Conservation (phyloP, 2,888 invertebrate genomes). For the Eurytoma adleriae region DNA sequence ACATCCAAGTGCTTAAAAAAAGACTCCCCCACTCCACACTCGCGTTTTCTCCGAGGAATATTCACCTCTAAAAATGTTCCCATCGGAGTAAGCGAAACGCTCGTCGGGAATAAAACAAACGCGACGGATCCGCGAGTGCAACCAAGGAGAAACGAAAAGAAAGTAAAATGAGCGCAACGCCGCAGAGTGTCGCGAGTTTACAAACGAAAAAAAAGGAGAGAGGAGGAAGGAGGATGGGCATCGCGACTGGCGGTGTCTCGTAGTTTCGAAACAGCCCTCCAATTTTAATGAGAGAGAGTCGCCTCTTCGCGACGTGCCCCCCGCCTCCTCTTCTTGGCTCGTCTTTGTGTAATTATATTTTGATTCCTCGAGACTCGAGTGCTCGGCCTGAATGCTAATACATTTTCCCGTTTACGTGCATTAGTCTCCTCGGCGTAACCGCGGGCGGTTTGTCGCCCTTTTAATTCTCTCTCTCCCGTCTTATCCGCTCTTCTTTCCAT, state of each 20-base stretch:
- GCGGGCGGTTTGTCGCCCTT: slow-evolving; percentile 24
- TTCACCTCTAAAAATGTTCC: too few species aligned
- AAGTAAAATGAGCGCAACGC: not conserved
- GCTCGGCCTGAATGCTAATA: slow-evolving; percentile 72
- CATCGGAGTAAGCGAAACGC: too few species aligned
- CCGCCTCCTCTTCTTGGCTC: slow-evolving; percentile 65
- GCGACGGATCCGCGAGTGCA: not conserved
- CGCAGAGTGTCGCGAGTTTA: slow-evolving; percentile 20
- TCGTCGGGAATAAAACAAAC: too few species aligned
- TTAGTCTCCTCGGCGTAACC: slow-evolving; percentile 21
- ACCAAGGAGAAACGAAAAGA: not conserved
- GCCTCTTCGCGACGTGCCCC: slow-evolving; percentile 68
- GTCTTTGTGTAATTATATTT: slow-evolving; percentile 64
- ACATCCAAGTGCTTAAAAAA: too few species aligned
- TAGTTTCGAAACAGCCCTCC: slow-evolving; percentile 74
- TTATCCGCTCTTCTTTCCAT: slow-evolving; percentile 7
- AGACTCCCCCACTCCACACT: too few species aligned
- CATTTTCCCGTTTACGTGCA: slow-evolving; percentile 55
- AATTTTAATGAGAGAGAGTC: slow-evolving; percentile 75
- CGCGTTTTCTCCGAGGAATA: too few species aligned
- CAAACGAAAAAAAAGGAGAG: not conserved
- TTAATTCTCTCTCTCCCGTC: slow-evolving; percentile 22
- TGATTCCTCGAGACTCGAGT: slow-evolving; percentile 61
- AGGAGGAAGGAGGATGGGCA: slow-evolving; percentile 45
- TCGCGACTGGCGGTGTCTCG: slow-evolving; percentile 72